Evolutionary conservation across 2,797 vertebrate genomes (phyloP).

Genomic region (Phoxinus dragarum): DNA sequence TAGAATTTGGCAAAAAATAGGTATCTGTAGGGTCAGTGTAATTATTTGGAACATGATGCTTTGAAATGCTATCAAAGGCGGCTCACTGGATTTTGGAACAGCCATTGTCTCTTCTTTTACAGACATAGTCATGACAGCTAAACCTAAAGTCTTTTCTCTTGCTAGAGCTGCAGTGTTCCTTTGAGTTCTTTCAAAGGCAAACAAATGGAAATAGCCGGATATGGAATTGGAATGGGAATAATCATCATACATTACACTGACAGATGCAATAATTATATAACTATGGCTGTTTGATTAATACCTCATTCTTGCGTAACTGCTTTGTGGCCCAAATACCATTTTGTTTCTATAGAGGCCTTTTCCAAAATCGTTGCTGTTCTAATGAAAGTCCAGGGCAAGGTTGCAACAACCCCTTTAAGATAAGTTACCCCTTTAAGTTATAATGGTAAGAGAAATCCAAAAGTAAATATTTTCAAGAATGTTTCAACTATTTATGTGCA

Average conservation of each 20-base stretch:
- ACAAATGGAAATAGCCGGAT: conserved; percentile 32
- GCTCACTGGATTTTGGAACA: conserved; percentile 3
- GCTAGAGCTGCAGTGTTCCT: not conserved
- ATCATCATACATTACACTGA: conserved; percentile 34
- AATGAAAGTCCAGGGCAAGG: not conserved
- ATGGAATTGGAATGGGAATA: conserved; percentile 47
- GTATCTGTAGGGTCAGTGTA: not conserved
- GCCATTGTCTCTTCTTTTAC: not conserved
- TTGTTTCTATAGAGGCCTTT: conserved; percentile 19
- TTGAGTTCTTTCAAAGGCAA: conserved; percentile 36
- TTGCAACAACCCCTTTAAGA: not conserved
- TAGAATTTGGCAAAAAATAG: not conserved
- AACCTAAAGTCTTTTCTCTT: conserved; percentile 3
- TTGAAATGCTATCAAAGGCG: not conserved
- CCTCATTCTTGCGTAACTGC: conserved; percentile 19
- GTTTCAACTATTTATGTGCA: not conserved
- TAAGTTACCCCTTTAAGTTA: not conserved
- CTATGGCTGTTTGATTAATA: conserved; percentile 40
- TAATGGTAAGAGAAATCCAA: not conserved
- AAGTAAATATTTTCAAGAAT: not conserved
- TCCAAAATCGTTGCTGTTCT: not conserved
- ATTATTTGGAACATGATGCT: not conserved
- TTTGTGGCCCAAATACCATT: conserved; percentile 20
- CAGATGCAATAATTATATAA: conserved; percentile 33
- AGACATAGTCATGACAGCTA: conserved; percentile 11